Evolutionary conservation across 2,113 vertebrate species (phyloP).

Genomic region (Nothocercus nigrocapillus): DNA sequence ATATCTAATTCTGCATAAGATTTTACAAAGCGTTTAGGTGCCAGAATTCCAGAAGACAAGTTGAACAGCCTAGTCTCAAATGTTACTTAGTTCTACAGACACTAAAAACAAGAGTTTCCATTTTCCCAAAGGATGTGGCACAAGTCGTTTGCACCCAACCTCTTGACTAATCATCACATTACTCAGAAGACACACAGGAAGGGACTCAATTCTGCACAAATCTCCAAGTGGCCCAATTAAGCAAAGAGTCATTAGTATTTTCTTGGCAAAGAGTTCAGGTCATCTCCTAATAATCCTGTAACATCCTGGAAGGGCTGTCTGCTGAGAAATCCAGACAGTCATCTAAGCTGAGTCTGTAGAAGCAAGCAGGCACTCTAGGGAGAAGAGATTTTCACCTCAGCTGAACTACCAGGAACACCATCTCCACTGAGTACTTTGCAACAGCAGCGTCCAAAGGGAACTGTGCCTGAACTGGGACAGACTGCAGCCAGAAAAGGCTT

Average conservation of each 20-base stretch:
- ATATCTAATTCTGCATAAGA: not conserved
- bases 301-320: not conserved
- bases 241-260: not conserved
- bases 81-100: not conserved
- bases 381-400: slow-evolving; percentile 24
- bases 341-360: not conserved
- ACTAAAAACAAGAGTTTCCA: not conserved
- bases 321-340: not conserved
- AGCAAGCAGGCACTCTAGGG: not conserved
- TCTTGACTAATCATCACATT: not conserved
- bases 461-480: not conserved
- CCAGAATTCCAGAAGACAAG: not conserved
- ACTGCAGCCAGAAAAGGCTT: not conserved
- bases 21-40: not conserved
- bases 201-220: not conserved
- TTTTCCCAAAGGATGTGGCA: not conserved
- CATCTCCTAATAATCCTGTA: not conserved
- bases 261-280: not conserved
- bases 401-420: slow-evolving; percentile 26
- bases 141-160: not conserved
- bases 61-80: not conserved
- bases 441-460: not conserved
- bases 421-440: not conserved
- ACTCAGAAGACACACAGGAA: not conserved
- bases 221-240: not conserved